Evolutionary conservation across 1,140 invertebrate genomes (phyloP).

Genomic region (Caenorhabditis tropicalis): DNA sequence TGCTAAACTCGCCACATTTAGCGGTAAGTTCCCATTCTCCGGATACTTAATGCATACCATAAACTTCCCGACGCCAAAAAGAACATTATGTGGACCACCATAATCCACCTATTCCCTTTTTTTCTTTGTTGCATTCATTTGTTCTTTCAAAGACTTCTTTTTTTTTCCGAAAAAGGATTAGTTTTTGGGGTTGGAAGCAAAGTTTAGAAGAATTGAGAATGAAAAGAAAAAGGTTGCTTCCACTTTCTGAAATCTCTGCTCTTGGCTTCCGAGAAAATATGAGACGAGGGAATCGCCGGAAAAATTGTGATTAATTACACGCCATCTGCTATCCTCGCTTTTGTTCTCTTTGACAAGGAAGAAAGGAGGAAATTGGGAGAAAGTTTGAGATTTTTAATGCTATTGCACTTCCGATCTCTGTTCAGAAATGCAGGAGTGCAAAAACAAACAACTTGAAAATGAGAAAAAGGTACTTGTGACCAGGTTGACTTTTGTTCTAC

Average conservation of each 20-base stretch:
- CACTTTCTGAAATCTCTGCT: background rate
- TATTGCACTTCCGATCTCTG: constrained; percentile 25
- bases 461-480: background rate
- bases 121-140: background rate
- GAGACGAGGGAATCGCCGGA: background rate
- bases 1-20: constrained; percentile 75
- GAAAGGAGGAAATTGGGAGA: background rate
- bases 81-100: constrained; percentile 27
- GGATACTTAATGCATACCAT: constrained; percentile 7
- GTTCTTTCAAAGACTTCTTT: background rate
- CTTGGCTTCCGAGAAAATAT: background rate
- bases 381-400: too few relatives aligned
- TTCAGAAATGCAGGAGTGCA: constrained; percentile 17
- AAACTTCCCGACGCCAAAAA: background rate
- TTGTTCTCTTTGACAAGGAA: background rate
- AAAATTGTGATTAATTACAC: constrained; percentile 43
- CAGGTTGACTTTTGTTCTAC: constrained; percentile 30
- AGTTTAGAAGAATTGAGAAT: background rate
- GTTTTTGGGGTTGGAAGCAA: background rate
- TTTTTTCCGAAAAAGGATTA: background rate
- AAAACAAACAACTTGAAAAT: constrained; percentile 28
- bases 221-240: too few relatives aligned
- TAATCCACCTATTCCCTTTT: background rate
- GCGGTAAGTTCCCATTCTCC: constrained; percentile 68
- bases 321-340: background rate